These are phyloP conservation scores for Dinocampus coccinellae DNA, from an alignment of 2,888 invertebrate genomes.

Conservation along the genomic window DNA sequence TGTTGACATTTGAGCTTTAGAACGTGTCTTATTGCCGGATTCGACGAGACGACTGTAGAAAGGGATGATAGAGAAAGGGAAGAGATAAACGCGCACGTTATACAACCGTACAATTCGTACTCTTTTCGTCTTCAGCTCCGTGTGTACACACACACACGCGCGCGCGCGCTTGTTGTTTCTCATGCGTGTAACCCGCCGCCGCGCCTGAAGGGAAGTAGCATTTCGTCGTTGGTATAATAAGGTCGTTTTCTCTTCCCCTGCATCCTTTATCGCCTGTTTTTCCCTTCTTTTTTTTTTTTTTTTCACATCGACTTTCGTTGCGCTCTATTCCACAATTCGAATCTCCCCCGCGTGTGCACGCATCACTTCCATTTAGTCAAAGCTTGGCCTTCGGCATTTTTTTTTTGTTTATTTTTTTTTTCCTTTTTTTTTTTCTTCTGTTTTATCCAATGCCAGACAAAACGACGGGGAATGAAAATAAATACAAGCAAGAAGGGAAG, in stretches of 20 bases:
- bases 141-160: background rate
- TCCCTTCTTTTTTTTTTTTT: background rate
- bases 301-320: background rate
- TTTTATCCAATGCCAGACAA: background rate
- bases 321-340: background rate
- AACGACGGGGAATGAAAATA: background rate
- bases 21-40: conserved; percentile 40
- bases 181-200: conserved; percentile 25
- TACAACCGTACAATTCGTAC: background rate
- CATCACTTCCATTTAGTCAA: conserved; percentile 23
- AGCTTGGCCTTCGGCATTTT: conserved; percentile 12
- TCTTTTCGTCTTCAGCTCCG: background rate
- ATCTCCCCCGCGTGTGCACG: conserved; percentile 24
- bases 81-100: background rate
- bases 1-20: conserved; percentile 49
- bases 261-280: conserved; percentile 7
- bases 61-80: background rate
- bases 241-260: conserved; percentile 34
- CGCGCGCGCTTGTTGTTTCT: conserved; percentile 16
- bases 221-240: conserved; percentile 46
- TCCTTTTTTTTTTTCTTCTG: too few species aligned
- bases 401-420: too few species aligned
- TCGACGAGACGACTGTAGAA: conserved; percentile 2
- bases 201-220: conserved; percentile 33
- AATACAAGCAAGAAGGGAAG: background rate